Conservation (phyloP, 1,140 invertebrate species). For the Helicoverpa zea region DNA sequence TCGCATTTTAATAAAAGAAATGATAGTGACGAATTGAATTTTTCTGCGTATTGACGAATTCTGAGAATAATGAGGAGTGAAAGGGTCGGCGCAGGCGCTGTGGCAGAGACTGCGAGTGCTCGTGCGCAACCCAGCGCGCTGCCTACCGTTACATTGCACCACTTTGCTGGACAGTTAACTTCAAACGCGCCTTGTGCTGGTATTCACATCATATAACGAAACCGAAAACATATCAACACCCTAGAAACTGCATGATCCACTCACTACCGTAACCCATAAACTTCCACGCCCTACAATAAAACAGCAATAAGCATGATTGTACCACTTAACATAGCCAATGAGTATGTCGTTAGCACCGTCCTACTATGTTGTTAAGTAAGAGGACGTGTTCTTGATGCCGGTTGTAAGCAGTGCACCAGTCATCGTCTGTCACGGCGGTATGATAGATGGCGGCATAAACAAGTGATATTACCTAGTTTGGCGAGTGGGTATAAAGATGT, state of each 20-base stretch:
- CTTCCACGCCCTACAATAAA: slow-evolving; percentile 24
- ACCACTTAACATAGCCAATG: slow-evolving; percentile 61
- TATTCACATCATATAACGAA: slow-evolving; percentile 47
- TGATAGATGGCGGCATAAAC: slow-evolving; percentile 75
- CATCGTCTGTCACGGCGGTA: slow-evolving; percentile 65
- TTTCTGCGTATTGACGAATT: slow-evolving; percentile 71
- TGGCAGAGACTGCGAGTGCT: slow-evolving; percentile 55
- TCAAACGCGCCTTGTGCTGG: slow-evolving; percentile 55
- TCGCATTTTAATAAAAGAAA: slow-evolving; percentile 56
- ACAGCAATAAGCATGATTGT: slow-evolving; percentile 53
- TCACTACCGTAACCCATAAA: slow-evolving; percentile 13
- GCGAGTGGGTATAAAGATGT: slow-evolving; percentile 61
- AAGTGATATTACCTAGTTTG: slow-evolving; percentile 67
- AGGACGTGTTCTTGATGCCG: slow-evolving; percentile 61
- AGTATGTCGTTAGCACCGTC: slow-evolving; percentile 68
- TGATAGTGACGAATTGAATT: slow-evolving; percentile 75
- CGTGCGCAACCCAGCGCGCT: slow-evolving; percentile 67
- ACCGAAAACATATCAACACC: slow-evolving; percentile 23
- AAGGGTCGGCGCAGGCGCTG: slow-evolving; percentile 53
- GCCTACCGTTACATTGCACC: slow-evolving; percentile 80
- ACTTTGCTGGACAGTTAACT: slow-evolving; percentile 73
- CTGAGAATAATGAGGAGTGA: slow-evolving; percentile 53
- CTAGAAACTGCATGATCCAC: not conserved
- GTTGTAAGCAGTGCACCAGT: slow-evolving; percentile 64
- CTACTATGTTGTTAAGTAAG: slow-evolving; percentile 64